Evolutionary conservation across 2,888 invertebrate genomes (phyloP).

Genomic region (Schizotus pectinicornis): DNA sequence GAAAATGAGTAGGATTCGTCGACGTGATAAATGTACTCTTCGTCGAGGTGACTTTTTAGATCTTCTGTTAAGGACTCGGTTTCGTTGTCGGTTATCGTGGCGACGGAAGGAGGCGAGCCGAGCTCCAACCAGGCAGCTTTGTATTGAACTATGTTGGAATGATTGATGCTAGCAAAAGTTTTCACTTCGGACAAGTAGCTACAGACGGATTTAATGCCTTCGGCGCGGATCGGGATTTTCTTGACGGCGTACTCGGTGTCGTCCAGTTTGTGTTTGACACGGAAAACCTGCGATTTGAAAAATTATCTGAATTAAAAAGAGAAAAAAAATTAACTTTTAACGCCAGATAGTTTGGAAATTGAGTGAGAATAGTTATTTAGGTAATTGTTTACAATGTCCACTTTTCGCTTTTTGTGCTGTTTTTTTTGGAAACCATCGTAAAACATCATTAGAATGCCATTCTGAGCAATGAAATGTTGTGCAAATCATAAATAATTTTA

Average conservation of each 20-base stretch:
- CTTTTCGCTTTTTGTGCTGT: too few species aligned
- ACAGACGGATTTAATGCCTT: slow-evolving; percentile 68
- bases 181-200: slow-evolving; percentile 78
- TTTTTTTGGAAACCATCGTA: too few species aligned
- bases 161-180: slow-evolving; percentile 78
- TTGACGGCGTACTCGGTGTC: slow-evolving; percentile 81
- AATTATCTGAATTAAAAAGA: too few species aligned
- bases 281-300: slow-evolving; percentile 57
- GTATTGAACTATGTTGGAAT: slow-evolving; percentile 81
- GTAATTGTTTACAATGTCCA: too few species aligned
- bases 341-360: too few species aligned
- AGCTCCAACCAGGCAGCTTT: slow-evolving; percentile 85
- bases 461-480: too few species aligned
- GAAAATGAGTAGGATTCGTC: slow-evolving; percentile 39
- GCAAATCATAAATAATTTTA: too few species aligned
- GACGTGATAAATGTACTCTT: slow-evolving; percentile 41
- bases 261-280: slow-evolving; percentile 77
- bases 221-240: slow-evolving; percentile 72
- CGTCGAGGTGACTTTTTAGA: slow-evolving; percentile 16
- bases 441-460: too few species aligned
- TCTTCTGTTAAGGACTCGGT: slow-evolving; percentile 20
- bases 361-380: too few species aligned
- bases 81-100: slow-evolving; percentile 43
- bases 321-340: too few species aligned
- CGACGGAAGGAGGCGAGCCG: slow-evolving; percentile 57